These are phyloP conservation scores for Meandrina meandrites DNA, from an alignment of 92 coral and sea anemone species.

Conservation along the genomic window DNA sequence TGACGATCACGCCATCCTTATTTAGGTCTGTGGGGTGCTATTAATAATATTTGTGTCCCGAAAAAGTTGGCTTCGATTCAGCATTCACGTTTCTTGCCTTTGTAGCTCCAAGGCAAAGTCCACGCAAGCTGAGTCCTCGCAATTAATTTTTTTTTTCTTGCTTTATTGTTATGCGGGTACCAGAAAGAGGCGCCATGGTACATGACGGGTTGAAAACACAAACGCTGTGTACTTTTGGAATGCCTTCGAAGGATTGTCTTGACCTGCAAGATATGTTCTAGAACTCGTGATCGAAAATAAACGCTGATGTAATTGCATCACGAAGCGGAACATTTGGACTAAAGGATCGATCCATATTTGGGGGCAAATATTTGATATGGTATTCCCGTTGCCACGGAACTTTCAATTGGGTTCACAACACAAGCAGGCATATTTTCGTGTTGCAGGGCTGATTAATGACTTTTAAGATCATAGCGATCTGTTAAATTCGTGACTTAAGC, in stretches of 20 bases:
- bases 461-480: neutral
- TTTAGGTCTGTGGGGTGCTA: neutral
- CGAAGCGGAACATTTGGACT: conserved; percentile 29
- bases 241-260: neutral
- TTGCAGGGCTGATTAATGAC: neutral
- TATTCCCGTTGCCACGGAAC: conserved; percentile 17
- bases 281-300: conserved; percentile 43
- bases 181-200: neutral
- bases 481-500: neutral
- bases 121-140: neutral
- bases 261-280: conserved; percentile 2
- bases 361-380: conserved; percentile 21
- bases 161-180: conserved; percentile 22
- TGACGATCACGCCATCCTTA: neutral
- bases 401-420: conserved; percentile 5
- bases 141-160: neutral
- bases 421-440: neutral
- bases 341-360: conserved; percentile 25
- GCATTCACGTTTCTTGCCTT: conserved; percentile 11
- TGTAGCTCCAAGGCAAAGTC: neutral
- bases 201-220: neutral
- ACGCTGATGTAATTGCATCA: conserved; percentile 33
- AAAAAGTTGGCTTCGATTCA: conserved; percentile 40
- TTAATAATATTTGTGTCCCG: conserved; percentile 12
- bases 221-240: neutral